Base-by-base conservation (phyloP, 1,140 invertebrate species). In the Rhizoglyphus robini region DNA sequence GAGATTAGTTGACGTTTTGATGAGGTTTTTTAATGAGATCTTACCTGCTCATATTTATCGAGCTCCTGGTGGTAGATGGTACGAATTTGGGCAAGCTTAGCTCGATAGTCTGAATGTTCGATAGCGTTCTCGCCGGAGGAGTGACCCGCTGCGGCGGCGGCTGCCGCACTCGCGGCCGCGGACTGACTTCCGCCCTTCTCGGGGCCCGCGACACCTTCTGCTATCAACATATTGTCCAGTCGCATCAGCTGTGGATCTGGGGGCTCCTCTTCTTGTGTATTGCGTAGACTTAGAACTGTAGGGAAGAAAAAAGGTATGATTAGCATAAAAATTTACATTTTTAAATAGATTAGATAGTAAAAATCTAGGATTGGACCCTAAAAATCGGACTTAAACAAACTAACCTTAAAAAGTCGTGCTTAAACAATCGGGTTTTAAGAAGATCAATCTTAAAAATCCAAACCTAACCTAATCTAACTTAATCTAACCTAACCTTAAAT, bases 61-160 rank as follows among this genome's bases (percentile, higher is more conserved):
- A 99, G 79, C 78, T 99, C 96, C 77, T 96, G 92, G 77, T 99
- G 94, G 78, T 99, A 99, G 70, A 99, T 97, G 78, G 95, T 90
- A 70, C 96, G 82, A 76, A 99, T 99, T 80, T 99, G 94, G n/a
- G 91, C 88, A 71, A 99, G 81, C 79, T 99, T 99, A 69, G 92
- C 92, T 71, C 94, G 84, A 79, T 99, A 99, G 77, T 99, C 96
- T 63, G 94, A 96, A 78, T 99, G 96, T 80, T 99, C 96, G 74
- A 95, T 95, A 69, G 90, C 92, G 79, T 93, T 94, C 77, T 96
- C 92, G 57, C 88, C 85, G 75, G 76, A 69, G 73, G 60, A 75
- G 84, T 83, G 70, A 62, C 84, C 82, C 69, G 83, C 82, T 73
- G 87, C 84, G 41, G 78, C 89, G 15, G 92, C 90, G 18, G 91